A percentile compares a stretch with the other conserved stretches of the same genome.
phyloP scores from a whole-genome alignment of 92 coral and sea anemone genomes.

The Epizoanthus illoricatus region DNA sequence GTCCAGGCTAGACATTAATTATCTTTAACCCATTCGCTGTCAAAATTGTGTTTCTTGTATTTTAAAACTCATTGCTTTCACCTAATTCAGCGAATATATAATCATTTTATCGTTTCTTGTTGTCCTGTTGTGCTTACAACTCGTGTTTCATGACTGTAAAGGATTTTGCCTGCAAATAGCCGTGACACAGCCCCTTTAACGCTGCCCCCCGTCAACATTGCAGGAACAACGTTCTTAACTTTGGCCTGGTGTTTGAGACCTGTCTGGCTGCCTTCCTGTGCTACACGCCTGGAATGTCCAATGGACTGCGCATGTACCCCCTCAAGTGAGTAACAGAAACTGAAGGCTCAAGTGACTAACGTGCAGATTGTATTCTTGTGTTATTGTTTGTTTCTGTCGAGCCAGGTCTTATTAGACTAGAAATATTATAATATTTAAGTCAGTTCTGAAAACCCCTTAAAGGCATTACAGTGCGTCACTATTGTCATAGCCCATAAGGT shows the following conservation, averaged over 20 bases:
- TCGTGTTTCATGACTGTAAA: too few species aligned
- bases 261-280: conserved; percentile 72
- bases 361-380: neutral
- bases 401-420: neutral
- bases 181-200: too few species aligned
- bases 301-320: conserved; percentile 91
- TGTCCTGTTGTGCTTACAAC: too few species aligned
- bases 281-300: conserved; percentile 94
- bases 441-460: neutral
- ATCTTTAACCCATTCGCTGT: too few species aligned
- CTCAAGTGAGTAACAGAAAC: conserved; percentile 77
- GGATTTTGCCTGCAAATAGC: too few species aligned
- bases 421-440: neutral
- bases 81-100: too few species aligned
- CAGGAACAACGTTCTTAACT: conserved; percentile 87
- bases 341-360: neutral
- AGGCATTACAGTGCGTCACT: too few species aligned
- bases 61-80: too few species aligned
- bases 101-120: too few species aligned
- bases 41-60: too few species aligned
- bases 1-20: too few species aligned
- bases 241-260: conserved; percentile 91
- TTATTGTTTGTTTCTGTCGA: neutral
- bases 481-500: too few species aligned
- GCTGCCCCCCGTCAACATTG: neutral